Evolutionary conservation across 2,888 invertebrate genomes (phyloP), one percentile per base, ranked within the genome.

Genomic region (Erannis defoliaria): DNA sequence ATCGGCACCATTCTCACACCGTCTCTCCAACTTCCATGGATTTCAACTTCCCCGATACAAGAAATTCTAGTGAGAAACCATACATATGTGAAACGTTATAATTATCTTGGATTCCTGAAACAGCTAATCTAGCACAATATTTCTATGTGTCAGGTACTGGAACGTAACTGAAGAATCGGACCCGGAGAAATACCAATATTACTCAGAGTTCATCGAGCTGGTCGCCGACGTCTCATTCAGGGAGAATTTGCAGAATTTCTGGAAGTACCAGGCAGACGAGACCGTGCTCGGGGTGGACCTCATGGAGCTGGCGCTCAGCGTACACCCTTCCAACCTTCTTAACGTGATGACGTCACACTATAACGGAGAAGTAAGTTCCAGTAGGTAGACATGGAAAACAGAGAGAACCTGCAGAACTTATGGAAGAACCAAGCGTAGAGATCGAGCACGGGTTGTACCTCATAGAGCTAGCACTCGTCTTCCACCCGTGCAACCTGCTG

Each of bases 341-440:
- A 79, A 80, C 9, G 84, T 89, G 0, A 77, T 75, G 60, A 73
- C 81, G 1, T 85, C 88, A 0, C 80, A 84, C 53, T 66, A 56
- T 12, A 74, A 73, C 4, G 70, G 68, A 21, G 71, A 83, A 73
- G 85, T 85, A 50, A 69, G 66, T 33, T 49, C 10, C 8, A 21
- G 35, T n/a, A 9, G 16, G 16, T 18, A 9, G 16, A 12, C n/a
- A 10, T 31, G 14, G 5, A 14, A 14, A n/a, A 35, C 74, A 73
- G 93, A 1, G 84, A 85, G 9, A 93, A 93, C 61, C 68, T 96
- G 66, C 94, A 96, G 75, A 93, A 96, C 82, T 96, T 96, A 75
- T 94, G 96, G 84, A 95, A 95, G 82, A 94, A 94, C 60, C 96
- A 96, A 82, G 86, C 87, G 3, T 94, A 95, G 93, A 94, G 4